phyloP scores from a whole-genome alignment of 2,797 vertebrate genomes.

The Mormyrops attenuatus region DNA sequence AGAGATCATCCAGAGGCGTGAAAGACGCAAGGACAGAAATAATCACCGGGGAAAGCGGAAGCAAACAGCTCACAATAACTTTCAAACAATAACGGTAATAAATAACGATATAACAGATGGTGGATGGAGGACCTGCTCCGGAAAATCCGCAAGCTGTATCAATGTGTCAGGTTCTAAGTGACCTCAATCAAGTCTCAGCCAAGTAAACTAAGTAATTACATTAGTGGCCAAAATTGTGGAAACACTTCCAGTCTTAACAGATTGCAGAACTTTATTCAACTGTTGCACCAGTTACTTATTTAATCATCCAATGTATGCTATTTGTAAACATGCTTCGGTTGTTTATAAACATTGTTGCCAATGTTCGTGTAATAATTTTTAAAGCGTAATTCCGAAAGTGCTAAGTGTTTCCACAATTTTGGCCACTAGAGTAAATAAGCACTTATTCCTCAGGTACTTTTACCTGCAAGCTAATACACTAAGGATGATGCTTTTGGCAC shows the following conservation, averaged over 20 bases:
- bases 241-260: not conserved
- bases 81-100: not conserved
- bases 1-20: not conserved
- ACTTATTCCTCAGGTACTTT: not conserved
- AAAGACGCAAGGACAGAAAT: not conserved
- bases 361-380: not conserved
- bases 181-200: not conserved
- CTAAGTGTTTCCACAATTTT: not conserved
- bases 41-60: not conserved
- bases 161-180: not conserved
- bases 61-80: not conserved
- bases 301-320: not conserved
- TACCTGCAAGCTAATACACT: not conserved
- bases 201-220: not conserved
- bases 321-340: not conserved
- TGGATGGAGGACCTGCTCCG: not conserved
- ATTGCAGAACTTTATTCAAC: not conserved
- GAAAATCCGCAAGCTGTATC: not conserved
- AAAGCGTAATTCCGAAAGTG: not conserved
- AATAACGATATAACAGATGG: not conserved
- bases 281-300: not conserved
- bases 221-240: not conserved
- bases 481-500: not conserved
- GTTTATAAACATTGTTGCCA: not conserved
- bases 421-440: not conserved